phyloP scores from a whole-genome alignment of 2,888 invertebrate species.

The Pachliopta kotzebuea region DNA sequence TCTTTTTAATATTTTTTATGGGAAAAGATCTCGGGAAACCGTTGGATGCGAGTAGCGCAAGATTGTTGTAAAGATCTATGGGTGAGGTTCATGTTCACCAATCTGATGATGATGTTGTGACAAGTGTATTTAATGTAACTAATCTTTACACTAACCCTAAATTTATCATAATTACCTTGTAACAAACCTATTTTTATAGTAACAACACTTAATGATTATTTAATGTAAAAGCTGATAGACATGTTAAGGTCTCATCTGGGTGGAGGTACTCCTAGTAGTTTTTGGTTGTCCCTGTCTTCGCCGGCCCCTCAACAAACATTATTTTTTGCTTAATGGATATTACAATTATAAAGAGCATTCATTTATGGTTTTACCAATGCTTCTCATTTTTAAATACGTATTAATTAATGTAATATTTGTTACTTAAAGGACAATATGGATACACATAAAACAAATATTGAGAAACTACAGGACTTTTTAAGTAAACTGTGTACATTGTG shows the following conservation, averaged over 20 bases:
- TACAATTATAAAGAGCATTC: conserved; percentile 7
- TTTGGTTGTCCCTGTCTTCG: conserved; percentile 72
- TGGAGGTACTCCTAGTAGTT: conserved; percentile 49
- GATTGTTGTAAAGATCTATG: no score
- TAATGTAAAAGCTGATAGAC: not conserved
- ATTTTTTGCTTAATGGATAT: conserved; percentile 40
- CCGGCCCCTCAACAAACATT: conserved; percentile 62
- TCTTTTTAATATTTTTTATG: not conserved
- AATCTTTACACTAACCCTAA: no score
- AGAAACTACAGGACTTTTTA: conserved; percentile 79
- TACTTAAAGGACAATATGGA: conserved; percentile 86
- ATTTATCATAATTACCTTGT: no score
- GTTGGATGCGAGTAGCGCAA: no score
- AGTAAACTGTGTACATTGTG: conserved; percentile 77
- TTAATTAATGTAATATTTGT: conserved; percentile 11
- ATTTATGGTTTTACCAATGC: not conserved
- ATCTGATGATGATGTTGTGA: no score
- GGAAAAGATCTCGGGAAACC: not conserved
- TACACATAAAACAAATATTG: conserved; percentile 83
- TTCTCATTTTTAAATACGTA: conserved; percentile 18
- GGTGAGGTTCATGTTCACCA: no score
- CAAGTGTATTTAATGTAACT: no score
- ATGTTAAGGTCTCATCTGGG: conserved; percentile 47
- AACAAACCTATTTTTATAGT: not conserved
- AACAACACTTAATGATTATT: not conserved